Percentiles rank a stretch among this genome's conserved stretches.
These are phyloP conservation scores for Platichthys stellatus DNA, from an alignment of 2,113 vertebrate species.

Conservation along the genomic window DNA sequence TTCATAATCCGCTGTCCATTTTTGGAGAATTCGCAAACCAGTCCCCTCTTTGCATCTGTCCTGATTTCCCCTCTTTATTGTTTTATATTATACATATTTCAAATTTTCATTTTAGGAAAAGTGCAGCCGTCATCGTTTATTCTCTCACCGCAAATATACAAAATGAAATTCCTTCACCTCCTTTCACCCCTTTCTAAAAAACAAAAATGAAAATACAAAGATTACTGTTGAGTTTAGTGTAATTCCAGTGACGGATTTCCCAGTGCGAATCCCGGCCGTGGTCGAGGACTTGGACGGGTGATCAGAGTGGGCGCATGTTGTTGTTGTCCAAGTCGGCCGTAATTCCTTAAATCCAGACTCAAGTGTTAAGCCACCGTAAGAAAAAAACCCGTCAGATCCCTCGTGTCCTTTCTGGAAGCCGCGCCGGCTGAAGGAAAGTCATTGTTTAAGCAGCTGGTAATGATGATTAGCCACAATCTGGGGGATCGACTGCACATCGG, in stretches of 20 bases:
- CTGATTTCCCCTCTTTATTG: conserved; percentile 52
- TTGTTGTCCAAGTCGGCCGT: conserved; percentile 70
- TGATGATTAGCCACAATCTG: conserved; percentile 83
- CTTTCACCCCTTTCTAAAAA: neutral
- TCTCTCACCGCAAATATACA: neutral
- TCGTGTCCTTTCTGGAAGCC: conserved; percentile 77
- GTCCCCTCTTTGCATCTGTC: conserved; percentile 56
- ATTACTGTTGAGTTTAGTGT: conserved; percentile 6
- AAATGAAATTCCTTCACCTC: conserved; percentile 41
- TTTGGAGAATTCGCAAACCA: conserved; percentile 32
- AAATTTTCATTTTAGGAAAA: conserved; percentile 21
- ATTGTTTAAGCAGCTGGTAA: conserved; percentile 78
- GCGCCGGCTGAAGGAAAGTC: conserved; percentile 80
- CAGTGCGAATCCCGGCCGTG: conserved; percentile 23
- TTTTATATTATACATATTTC: conserved; percentile 23
- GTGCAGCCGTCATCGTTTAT: conserved; percentile 42
- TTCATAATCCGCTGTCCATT: conserved; percentile 85
- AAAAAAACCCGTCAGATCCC: conserved; percentile 64
- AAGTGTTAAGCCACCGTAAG: conserved; percentile 69
- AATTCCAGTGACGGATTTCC: conserved; percentile 35
- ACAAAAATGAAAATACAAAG: neutral
- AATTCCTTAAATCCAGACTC: conserved; percentile 76
- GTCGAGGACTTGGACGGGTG: conserved; percentile 64
- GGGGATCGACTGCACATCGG: conserved; percentile 83
- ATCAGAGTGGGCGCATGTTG: conserved; percentile 67